These are phyloP conservation scores for Mesoligia furuncula DNA, from an alignment of 2,888 invertebrate species.

Conservation along the genomic window DNA sequence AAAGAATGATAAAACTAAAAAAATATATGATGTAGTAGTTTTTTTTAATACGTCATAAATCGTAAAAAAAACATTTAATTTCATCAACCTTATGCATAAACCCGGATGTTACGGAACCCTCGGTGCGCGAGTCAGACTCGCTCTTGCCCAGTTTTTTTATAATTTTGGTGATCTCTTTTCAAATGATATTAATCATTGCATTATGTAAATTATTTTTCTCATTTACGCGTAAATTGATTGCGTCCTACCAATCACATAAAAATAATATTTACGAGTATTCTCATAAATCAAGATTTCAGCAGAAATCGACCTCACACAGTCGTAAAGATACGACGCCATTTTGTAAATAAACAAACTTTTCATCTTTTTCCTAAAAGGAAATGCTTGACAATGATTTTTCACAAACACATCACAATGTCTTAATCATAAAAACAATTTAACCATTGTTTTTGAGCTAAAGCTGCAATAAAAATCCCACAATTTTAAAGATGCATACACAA, in stretches of 20 bases:
- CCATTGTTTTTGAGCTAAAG: constrained; percentile 52
- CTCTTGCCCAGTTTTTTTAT: no score
- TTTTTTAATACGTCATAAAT: no score
- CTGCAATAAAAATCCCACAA: constrained; percentile 41
- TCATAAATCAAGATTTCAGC: constrained; percentile 30
- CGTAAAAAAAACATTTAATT: no score
- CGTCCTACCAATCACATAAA: constrained; percentile 21
- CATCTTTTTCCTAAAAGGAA: constrained; percentile 47
- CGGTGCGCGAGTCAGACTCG: no score
- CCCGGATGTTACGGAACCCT: no score
- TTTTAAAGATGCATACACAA: constrained; percentile 39
- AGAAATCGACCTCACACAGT: constrained; percentile 35
- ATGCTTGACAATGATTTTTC: constrained; percentile 38
- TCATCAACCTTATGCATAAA: no score
- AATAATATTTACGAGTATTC: constrained; percentile 43
- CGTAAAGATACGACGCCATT: constrained; percentile 23
- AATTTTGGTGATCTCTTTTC: neutral
- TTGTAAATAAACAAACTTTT: constrained; percentile 24
- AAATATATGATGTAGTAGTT: no score
- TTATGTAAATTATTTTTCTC: neutral
- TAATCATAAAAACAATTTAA: constrained; percentile 42
- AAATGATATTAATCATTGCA: constrained; percentile 3
- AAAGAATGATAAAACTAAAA: no score
- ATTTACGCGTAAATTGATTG: constrained; percentile 25
- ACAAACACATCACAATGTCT: constrained; percentile 34